These are phyloP conservation scores for Holothuria leucospilota DNA, from an alignment of 53 echinoderm and acorn worm species.

Conservation along the genomic window DNA sequence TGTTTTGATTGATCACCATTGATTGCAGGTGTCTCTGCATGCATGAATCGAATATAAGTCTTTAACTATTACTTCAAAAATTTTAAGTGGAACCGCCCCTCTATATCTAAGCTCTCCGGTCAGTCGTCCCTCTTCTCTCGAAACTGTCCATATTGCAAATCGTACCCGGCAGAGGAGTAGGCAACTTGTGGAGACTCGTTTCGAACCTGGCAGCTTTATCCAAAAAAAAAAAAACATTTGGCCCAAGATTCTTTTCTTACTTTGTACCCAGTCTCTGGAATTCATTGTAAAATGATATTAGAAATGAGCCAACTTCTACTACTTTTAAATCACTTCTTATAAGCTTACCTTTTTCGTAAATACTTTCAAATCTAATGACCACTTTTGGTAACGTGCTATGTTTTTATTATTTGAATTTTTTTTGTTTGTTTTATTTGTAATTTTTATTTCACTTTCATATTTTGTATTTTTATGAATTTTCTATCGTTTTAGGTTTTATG, in stretches of 20 bases:
- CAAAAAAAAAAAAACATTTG: background rate
- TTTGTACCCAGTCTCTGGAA: background rate
- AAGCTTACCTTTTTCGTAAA: too few relatives aligned
- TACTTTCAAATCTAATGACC: too few relatives aligned
- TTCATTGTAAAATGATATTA: background rate
- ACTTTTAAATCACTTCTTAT: too few relatives aligned
- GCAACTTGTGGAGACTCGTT: background rate
- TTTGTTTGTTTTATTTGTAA: too few relatives aligned
- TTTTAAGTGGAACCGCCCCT: background rate
- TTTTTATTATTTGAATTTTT: too few relatives aligned
- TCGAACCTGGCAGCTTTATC: background rate
- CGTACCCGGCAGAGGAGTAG: background rate
- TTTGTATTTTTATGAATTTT: too few relatives aligned
- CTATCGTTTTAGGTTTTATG: too few relatives aligned
- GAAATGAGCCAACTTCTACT: background rate
- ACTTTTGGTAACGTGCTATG: too few relatives aligned
- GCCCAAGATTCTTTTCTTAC: background rate
- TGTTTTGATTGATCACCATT: too few relatives aligned
- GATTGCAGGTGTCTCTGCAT: too few relatives aligned
- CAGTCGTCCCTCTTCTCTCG: background rate
- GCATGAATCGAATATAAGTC: too few relatives aligned
- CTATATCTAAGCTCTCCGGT: background rate
- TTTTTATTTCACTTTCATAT: too few relatives aligned
- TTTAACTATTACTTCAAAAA: background rate
- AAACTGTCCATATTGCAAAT: background rate